Conservation (phyloP, 2,797 vertebrate species). For the Lepus oiostolus region DNA sequence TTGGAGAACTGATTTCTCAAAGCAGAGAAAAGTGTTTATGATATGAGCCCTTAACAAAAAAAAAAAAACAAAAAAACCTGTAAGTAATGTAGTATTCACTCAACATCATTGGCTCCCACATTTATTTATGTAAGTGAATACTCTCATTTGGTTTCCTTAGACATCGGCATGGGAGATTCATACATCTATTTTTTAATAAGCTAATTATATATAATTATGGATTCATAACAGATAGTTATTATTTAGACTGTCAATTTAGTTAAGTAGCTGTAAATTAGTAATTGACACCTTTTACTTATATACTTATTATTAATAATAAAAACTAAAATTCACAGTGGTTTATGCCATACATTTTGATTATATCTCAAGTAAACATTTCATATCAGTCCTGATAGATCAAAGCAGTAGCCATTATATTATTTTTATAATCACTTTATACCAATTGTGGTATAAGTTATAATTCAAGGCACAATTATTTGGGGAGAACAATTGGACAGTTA, state of each 20-base stretch:
- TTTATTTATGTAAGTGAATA: constrained; percentile 59
- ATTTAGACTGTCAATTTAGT: constrained; percentile 72
- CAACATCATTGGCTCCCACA: not conserved
- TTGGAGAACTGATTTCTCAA: not conserved
- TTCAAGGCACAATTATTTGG: constrained; percentile 33
- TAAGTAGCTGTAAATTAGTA: constrained; percentile 69
- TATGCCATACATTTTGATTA: not conserved
- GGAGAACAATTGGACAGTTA: not conserved
- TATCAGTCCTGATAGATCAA: not conserved
- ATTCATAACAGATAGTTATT: constrained; percentile 64
- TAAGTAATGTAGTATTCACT: constrained; percentile 22
- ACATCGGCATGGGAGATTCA: constrained; percentile 55
- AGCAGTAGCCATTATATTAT: not conserved
- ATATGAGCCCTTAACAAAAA: constrained; percentile 6
- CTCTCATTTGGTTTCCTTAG: constrained; percentile 71
- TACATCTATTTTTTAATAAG: constrained; percentile 62
- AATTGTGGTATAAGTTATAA: not conserved
- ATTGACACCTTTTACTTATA: constrained; percentile 60
- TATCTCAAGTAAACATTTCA: constrained; percentile 59
- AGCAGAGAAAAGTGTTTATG: constrained; percentile 25
- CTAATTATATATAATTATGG: constrained; percentile 77
- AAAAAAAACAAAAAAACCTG: not conserved
- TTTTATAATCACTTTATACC: not conserved
- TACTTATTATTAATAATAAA: constrained; percentile 71
- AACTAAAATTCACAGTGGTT: constrained; percentile 37